phyloP scores from a whole-genome alignment of 2,113 vertebrate species.

The Dissostichus mawsoni region DNA sequence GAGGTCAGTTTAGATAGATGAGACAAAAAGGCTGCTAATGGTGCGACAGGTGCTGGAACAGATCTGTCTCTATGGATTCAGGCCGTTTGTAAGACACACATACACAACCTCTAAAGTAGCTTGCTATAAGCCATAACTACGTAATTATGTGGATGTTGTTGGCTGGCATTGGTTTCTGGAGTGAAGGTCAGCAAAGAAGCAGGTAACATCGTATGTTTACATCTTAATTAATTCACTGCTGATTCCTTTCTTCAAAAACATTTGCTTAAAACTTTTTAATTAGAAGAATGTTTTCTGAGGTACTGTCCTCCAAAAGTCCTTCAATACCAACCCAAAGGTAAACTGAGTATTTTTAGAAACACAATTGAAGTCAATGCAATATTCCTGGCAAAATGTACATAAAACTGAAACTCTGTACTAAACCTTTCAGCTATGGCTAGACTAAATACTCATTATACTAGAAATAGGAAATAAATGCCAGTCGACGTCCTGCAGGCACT shows the following conservation, averaged over 20 bases:
- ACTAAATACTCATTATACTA: constrained; percentile 9
- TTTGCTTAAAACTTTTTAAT: constrained; percentile 3
- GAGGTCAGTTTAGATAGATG: constrained; percentile 26
- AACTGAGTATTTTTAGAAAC: constrained; percentile 3
- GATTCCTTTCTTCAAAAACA: not conserved
- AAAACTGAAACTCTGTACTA: not conserved
- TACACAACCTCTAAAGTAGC: too few species aligned
- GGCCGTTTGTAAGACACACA: constrained; percentile 30
- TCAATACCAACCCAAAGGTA: not conserved
- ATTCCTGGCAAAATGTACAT: constrained; percentile 9
- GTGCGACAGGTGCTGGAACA: not conserved
- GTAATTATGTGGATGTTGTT: constrained; percentile 18
- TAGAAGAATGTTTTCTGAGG: not conserved
- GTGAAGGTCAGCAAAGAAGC: not conserved
- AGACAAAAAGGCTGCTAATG: not conserved
- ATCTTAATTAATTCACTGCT: not conserved
- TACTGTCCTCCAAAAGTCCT: constrained; percentile 12
- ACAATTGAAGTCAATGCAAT: not conserved
- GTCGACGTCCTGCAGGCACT: constrained; percentile 30
- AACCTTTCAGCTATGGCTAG: constrained; percentile 19
- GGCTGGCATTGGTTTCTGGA: not conserved
- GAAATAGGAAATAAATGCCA: not conserved
- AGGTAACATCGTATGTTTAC: not conserved
- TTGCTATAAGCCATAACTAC: not conserved
- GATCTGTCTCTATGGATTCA: constrained; percentile 1